Evolutionary conservation across 2,113 vertebrate species (phyloP).

Genomic region (Pampusana beccarii): DNA sequence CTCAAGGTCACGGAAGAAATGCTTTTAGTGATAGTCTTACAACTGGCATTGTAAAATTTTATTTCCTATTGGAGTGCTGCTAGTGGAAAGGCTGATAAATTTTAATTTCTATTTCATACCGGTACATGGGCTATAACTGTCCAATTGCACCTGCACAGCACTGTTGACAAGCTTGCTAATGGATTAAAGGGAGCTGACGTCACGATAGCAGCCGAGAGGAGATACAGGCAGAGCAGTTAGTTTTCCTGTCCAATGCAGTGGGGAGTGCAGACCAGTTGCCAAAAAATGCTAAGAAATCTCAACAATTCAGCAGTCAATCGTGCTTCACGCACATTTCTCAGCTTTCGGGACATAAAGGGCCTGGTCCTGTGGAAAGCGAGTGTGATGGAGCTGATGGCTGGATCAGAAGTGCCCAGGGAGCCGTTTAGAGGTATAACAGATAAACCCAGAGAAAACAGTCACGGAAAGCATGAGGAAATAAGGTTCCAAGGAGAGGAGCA

Average conservation of each 20-base stretch:
- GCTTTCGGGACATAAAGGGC: not conserved
- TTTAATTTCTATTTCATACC: not conserved
- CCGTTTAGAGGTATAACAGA: not conserved
- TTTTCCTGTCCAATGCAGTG: not conserved
- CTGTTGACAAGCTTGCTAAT: not conserved
- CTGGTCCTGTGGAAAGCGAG: not conserved
- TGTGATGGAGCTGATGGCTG: not conserved
- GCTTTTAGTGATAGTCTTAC: not conserved
- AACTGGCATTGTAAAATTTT: slow-evolving; percentile 16
- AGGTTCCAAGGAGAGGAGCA: not conserved
- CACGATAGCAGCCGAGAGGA: not conserved
- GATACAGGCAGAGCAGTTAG: not conserved
- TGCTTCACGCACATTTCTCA: not conserved
- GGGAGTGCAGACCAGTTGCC: not conserved
- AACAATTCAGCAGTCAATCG: not conserved
- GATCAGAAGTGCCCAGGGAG: not conserved
- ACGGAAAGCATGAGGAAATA: not conserved
- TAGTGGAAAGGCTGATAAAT: slow-evolving; percentile 6
- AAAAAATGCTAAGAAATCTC: not conserved
- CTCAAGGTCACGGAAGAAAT: not conserved
- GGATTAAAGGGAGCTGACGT: not conserved
- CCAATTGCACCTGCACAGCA: not conserved
- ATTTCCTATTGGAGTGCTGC: not conserved
- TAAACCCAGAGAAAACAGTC: not conserved
- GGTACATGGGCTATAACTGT: not conserved